A percentile compares a stretch with the other conserved stretches of the same genome.
Evolutionary conservation across 1,140 invertebrate genomes (phyloP).

Genomic region (Tenebrio molitor): DNA sequence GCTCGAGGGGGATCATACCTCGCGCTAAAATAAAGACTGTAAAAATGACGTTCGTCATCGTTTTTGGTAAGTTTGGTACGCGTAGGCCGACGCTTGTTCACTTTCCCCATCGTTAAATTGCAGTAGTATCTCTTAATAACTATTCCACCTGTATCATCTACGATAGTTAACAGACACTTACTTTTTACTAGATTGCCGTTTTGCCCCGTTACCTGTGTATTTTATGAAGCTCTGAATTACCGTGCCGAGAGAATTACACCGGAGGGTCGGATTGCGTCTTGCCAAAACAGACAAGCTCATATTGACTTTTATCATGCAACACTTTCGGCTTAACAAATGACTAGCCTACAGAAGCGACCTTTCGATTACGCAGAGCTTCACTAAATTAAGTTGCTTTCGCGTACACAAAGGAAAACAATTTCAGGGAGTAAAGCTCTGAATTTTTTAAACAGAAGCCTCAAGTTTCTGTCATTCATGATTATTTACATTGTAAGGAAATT

Average conservation of each 20-base stretch:
- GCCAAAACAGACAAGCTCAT: not conserved
- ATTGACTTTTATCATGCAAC: not conserved
- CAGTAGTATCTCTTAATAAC: conserved; percentile 10
- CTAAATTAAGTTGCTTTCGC: no score
- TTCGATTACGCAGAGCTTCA: no score
- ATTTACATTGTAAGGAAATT: no score
- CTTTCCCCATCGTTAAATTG: not conserved
- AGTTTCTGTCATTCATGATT: no score
- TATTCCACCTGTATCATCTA: conserved; percentile 18
- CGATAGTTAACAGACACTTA: conserved; percentile 35
- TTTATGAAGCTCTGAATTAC: conserved; percentile 9
- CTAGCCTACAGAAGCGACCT: no score
- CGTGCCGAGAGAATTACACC: conserved; percentile 12
- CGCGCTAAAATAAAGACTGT: conserved; percentile 97
- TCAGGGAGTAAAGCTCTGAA: no score
- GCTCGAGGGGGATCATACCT: conserved; percentile 90
- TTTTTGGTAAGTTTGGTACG: conserved; percentile 80
- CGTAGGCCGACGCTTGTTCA: not conserved
- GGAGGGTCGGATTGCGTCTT: conserved; percentile 1
- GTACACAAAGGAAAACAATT: no score
- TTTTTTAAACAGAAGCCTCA: no score
- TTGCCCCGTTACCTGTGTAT: conserved; percentile 18
- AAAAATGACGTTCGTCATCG: conserved; percentile 97
- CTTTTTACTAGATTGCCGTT: conserved; percentile 23
- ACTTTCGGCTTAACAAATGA: not conserved